Base-by-base conservation (phyloP, 2,888 invertebrate genomes). In the Agrilus mali region DNA sequence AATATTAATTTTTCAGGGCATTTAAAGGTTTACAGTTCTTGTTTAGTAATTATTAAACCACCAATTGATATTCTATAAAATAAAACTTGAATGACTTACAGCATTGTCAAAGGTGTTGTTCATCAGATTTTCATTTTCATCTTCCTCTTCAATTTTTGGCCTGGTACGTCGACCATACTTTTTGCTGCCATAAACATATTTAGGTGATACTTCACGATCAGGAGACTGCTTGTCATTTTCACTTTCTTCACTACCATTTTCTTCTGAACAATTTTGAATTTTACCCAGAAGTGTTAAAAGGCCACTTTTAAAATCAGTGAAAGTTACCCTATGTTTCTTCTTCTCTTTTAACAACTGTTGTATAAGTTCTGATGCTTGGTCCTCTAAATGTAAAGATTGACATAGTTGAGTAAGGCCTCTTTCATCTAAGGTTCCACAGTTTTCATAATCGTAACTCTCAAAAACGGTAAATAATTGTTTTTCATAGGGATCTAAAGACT, bases 381-480 rank as follows among this genome's bases (percentile, higher is more conserved):
- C 83, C 53, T 84, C 84, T 40, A 88, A 72, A 67, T 87, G 85
- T 47, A 87, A 72, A 50, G 85, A 78, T 57, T 80, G 78, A 63
- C 87, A 87, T 39, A 88, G 71, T 48, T 75, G 75, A 41, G 73
- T 67, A 52, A 86, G 71, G 36, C 84, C 80, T 37, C 74, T 70
- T 55, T 72, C 73, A 59, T 82, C 79, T 51, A 87, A 65, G 56
- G 78, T 74, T 53, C 82, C 82, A 58, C 75, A 72, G 57, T 77
- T 78, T 60, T 79, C 76, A 51, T 73, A 71, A 66, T 86, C 81
- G 68, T 85, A 85, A 60, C 82, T 84, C 63, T 83, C 78, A 61
- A 86, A 88, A 60, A 86, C 84, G 55, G 80, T 77, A 56, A 82
- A 77, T 57, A 87, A 73, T 70, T 86, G 86, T 67, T 82, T 79